Conservation (phyloP, 2,113 vertebrate genomes). For the Tapirus terrestris region DNA sequence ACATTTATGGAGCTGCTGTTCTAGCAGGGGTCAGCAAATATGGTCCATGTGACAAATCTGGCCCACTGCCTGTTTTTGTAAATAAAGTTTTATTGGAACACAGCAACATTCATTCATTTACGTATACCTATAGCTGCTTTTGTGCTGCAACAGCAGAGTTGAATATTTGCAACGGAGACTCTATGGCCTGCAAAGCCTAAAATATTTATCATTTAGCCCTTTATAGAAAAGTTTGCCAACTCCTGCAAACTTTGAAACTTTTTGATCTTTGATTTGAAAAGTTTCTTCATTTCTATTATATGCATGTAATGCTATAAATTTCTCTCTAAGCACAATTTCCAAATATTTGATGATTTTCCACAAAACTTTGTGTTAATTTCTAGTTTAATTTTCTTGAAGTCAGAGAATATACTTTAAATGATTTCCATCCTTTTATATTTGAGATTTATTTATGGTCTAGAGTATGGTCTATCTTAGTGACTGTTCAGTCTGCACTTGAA, state of each 20-base stretch:
- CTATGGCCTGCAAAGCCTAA: background rate
- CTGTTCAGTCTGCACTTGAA: background rate
- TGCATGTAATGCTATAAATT: background rate
- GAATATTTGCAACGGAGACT: background rate
- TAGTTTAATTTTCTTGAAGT: conserved; percentile 4
- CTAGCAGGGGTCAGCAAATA: background rate
- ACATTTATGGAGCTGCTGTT: background rate
- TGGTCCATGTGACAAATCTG: background rate
- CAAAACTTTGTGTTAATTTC: background rate
- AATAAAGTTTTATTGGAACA: conserved; percentile 18
- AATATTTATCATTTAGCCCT: background rate
- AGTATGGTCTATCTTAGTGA: background rate
- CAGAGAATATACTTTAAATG: background rate
- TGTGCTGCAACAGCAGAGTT: background rate
- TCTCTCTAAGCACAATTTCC: background rate
- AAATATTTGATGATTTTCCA: background rate
- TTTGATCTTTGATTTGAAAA: background rate
- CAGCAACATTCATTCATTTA: background rate
- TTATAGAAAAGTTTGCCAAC: background rate
- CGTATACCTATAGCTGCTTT: background rate
- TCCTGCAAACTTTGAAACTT: background rate
- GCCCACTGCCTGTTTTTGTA: background rate
- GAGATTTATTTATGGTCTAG: background rate
- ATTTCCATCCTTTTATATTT: background rate
- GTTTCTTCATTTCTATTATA: background rate